These are phyloP conservation scores for Sandelia bainsii DNA, from an alignment of 2,797 vertebrate genomes.

Conservation along the genomic window DNA sequence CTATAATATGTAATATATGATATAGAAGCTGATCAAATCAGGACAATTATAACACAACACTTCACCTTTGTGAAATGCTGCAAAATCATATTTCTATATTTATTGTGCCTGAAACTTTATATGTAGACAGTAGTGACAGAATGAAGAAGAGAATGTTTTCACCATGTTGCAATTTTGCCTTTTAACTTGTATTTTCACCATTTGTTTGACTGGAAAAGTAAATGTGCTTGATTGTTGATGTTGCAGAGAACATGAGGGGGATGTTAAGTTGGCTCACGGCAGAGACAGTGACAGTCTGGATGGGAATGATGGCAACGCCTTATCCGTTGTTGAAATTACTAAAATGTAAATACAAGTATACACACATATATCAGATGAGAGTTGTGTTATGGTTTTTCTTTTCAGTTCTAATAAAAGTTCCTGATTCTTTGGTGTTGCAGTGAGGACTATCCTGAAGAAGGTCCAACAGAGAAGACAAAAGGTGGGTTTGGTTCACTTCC, in stretches of 20 bases:
- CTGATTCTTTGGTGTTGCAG: conserved; percentile 48
- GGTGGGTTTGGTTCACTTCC: conserved; percentile 47
- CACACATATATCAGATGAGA: not conserved
- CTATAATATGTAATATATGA: too few species aligned
- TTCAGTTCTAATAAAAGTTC: not conserved
- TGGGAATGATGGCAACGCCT: conserved; percentile 61
- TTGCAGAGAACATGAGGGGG: conserved; percentile 70
- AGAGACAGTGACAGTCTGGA: conserved; percentile 75
- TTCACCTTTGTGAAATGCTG: too few species aligned
- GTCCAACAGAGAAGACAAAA: conserved; percentile 51
- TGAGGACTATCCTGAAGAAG: conserved; percentile 73
- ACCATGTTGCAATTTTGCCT: too few species aligned
- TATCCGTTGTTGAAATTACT: conserved; percentile 72
- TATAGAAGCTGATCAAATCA: too few species aligned
- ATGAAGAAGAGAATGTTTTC: too few species aligned
- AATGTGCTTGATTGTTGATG: not conserved
- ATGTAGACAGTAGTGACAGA: too few species aligned
- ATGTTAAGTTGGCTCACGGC: conserved; percentile 39
- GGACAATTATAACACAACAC: too few species aligned
- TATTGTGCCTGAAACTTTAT: too few species aligned
- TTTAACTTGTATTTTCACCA: too few species aligned
- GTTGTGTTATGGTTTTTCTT: not conserved
- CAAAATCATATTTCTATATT: too few species aligned
- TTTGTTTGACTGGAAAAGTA: not conserved
- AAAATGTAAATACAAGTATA: conserved; percentile 65